A percentile compares a stretch with the other conserved stretches of the same genome.
Evolutionary conservation across 2,113 vertebrate species (phyloP).

Genomic region (Ivindomyrus marchei): DNA sequence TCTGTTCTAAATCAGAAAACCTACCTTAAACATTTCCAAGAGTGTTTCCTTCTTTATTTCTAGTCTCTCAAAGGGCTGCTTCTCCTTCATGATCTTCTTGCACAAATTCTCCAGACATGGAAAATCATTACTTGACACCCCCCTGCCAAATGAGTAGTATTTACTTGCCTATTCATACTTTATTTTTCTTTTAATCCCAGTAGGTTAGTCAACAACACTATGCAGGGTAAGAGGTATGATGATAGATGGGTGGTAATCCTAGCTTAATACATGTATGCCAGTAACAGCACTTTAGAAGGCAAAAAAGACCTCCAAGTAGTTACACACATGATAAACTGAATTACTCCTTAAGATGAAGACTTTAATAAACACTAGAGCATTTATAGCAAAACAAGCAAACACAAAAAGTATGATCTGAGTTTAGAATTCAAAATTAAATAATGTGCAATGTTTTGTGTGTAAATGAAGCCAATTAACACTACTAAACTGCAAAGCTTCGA

Average conservation of each 20-base stretch:
- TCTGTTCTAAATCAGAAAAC: neutral
- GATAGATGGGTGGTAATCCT: neutral
- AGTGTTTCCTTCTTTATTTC: slow-evolving; percentile 96
- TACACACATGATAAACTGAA: neutral
- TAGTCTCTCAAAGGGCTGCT: slow-evolving; percentile 90
- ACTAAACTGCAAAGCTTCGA: neutral
- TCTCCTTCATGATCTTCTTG: slow-evolving; percentile 98
- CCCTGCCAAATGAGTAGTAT: slow-evolving; percentile 52
- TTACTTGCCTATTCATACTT: neutral
- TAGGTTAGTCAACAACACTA: neutral
- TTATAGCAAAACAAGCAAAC: neutral
- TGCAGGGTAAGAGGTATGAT: neutral
- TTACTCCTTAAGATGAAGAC: neutral
- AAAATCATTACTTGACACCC: slow-evolving; percentile 96
- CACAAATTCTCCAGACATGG: slow-evolving; percentile 81
- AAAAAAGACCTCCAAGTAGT: neutral
- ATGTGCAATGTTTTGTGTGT: neutral
- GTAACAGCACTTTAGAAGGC: neutral
- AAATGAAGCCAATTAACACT: neutral
- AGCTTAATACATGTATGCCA: neutral
- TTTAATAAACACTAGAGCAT: neutral
- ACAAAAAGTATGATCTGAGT: neutral
- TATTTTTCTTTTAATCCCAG: neutral
- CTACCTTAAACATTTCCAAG: slow-evolving; percentile 97
- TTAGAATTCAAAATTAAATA: neutral